These are phyloP conservation scores for Orchestia grillus DNA, from an alignment of 1,140 invertebrate genomes.

Conservation along the genomic window DNA sequence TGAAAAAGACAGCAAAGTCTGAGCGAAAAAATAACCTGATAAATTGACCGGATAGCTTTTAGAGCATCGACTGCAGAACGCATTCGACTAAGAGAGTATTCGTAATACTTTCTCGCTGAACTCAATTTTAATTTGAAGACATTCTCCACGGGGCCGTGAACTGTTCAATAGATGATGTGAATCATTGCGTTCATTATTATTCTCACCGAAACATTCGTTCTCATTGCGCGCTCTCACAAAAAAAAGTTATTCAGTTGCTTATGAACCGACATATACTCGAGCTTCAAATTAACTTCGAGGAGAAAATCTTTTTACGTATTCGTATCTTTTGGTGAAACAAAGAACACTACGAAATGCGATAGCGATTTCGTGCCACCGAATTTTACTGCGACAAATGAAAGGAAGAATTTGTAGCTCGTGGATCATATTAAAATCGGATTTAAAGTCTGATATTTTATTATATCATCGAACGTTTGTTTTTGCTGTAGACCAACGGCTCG, in stretches of 20 bases:
- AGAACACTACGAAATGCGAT: not conserved
- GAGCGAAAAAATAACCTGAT: not conserved
- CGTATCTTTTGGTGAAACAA: not conserved
- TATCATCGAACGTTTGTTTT: not conserved
- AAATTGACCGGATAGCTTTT: too few species aligned
- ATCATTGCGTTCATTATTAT: not conserved
- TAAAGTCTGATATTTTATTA: not conserved
- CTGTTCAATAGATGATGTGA: not conserved
- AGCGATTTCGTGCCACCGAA: not conserved
- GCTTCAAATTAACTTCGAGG: not conserved
- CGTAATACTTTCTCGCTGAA: too few species aligned
- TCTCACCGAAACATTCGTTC: not conserved
- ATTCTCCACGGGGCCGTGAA: not conserved
- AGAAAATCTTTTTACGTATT: not conserved
- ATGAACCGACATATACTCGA: not conserved
- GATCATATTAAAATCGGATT: not conserved
- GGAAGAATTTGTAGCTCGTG: not conserved
- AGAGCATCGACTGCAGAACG: too few species aligned
- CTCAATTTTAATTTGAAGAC: not conserved
- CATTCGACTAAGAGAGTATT: too few species aligned
- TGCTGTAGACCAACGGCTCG: not conserved
- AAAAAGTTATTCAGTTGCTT: not conserved
- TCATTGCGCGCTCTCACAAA: not conserved
- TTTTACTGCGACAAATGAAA: not conserved
- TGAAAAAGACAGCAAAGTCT: not conserved